Conservation (phyloP, 2,888 invertebrate genomes). For the Celastrina argiolus region DNA sequence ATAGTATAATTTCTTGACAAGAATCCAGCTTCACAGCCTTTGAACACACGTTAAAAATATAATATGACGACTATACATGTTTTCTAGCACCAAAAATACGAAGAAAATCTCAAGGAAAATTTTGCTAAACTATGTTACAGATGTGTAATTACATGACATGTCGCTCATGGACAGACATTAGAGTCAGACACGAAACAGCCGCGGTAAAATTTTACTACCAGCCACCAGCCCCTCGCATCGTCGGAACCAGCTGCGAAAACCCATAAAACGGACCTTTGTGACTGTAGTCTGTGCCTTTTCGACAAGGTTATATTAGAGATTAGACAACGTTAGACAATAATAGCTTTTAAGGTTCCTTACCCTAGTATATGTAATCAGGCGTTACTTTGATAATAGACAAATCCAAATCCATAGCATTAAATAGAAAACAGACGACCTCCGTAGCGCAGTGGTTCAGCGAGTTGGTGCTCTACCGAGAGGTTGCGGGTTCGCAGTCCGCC, state of each 20-base stretch:
- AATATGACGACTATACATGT: not conserved
- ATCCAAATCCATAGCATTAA: no score
- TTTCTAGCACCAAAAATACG: not conserved
- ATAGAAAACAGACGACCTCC: no score
- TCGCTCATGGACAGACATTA: not conserved
- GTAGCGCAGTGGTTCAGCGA: no score
- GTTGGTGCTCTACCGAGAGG: no score
- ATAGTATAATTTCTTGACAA: no score
- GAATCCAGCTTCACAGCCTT: no score
- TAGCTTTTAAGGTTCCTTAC: no score
- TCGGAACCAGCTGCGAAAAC: not conserved
- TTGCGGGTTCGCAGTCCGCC: no score
- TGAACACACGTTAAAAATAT: no score
- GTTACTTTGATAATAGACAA: not conserved
- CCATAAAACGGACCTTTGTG: not conserved
- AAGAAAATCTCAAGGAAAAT: not conserved
- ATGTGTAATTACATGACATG: not conserved
- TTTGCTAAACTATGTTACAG: not conserved
- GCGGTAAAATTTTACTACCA: conserved; percentile 4
- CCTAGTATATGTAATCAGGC: no score
- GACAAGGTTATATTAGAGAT: not conserved
- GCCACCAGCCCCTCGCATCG: not conserved
- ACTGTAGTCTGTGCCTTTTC: not conserved
- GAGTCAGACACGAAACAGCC: not conserved
- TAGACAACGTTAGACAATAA: not conserved